Conservation (phyloP, 1,140 invertebrate genomes). For the Macrobrachium nipponense region DNA sequence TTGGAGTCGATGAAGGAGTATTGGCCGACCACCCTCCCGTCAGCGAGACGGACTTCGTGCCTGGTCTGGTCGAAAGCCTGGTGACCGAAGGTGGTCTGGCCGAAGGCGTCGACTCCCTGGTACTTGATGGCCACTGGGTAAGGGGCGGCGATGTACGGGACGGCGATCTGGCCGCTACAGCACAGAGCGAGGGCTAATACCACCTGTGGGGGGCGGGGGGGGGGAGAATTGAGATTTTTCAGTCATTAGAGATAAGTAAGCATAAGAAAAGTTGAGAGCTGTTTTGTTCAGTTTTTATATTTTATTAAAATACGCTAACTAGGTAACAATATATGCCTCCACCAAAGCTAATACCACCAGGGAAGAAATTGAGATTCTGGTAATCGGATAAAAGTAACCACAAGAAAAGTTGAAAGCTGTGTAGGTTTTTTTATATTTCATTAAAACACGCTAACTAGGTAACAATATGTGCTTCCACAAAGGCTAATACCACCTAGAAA, state of each 20-base stretch:
- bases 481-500: slow-evolving; percentile 11
- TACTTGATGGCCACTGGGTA: neutral
- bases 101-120: neutral
- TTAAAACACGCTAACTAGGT: too few species aligned
- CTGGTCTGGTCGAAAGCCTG: slow-evolving; percentile 23
- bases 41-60: slow-evolving; percentile 11
- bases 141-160: neutral
- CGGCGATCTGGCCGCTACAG: slow-evolving; percentile 5
- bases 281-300: too few species aligned
- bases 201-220: neutral
- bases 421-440: too few species aligned
- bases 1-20: slow-evolving; percentile 27
- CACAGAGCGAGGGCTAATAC: slow-evolving; percentile 3
- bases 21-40: slow-evolving; percentile 30
- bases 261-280: too few species aligned
- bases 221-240: too few species aligned
- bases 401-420: too few species aligned
- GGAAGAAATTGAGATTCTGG: too few species aligned
- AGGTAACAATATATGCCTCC: too few species aligned
- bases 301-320: too few species aligned
- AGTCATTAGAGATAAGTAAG: too few species aligned
- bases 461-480: neutral
- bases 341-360: neutral
- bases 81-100: slow-evolving; percentile 14
- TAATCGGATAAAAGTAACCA: too few species aligned